Conservation (phyloP, 2,888 invertebrate species). For the Dynastes maya region DNA sequence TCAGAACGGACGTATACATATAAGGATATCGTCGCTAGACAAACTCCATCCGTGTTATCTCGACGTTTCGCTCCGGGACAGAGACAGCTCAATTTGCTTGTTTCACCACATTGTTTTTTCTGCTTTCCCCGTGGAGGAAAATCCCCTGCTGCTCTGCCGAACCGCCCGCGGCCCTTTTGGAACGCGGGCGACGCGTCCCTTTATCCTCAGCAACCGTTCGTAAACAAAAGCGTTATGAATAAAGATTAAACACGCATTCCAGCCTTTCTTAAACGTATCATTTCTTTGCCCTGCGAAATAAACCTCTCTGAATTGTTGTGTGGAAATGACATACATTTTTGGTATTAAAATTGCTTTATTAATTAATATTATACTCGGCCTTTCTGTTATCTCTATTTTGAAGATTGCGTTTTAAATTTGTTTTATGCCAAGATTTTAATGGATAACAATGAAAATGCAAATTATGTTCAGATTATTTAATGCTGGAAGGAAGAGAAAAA, state of each 20-base stretch:
- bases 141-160: background rate
- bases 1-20: background rate
- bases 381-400: too few species aligned
- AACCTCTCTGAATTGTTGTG: background rate
- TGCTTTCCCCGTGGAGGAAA: background rate
- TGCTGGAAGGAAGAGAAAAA: too few species aligned
- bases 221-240: conserved; percentile 36
- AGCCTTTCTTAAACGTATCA: background rate
- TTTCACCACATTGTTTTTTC: conserved; percentile 41
- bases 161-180: background rate
- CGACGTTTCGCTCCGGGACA: conserved; percentile 23
- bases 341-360: too few species aligned
- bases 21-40: conserved; percentile 24
- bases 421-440: too few species aligned
- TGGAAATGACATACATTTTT: too few species aligned
- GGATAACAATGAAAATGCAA: too few species aligned
- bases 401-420: too few species aligned
- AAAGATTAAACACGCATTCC: conserved; percentile 18
- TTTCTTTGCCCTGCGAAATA: background rate
- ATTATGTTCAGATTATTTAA: too few species aligned
- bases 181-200: conserved; percentile 4
- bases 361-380: too few species aligned
- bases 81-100: conserved; percentile 45
- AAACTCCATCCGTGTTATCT: conserved; percentile 13
- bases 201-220: conserved; percentile 16